Conservation (phyloP, 2,797 vertebrate species). For the Chaunax sp. region DNA sequence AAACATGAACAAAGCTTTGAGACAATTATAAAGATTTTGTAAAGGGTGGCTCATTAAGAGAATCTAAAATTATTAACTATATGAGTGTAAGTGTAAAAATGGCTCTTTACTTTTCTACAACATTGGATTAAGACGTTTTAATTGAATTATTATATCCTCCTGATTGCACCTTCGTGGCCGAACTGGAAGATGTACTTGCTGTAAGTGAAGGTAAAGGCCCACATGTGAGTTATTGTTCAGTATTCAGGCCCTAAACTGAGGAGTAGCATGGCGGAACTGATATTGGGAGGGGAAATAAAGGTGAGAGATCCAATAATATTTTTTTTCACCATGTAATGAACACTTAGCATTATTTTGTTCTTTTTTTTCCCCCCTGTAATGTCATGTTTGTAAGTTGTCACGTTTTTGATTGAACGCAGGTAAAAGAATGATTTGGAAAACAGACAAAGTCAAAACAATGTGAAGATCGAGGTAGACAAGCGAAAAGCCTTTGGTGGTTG, state of each 20-base stretch:
- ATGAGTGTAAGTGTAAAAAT: too few relatives aligned
- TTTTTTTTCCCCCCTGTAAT: background rate
- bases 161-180: background rate
- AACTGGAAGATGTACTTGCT: too few relatives aligned
- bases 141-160: background rate
- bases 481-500: slow-evolving; percentile 76
- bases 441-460: slow-evolving; percentile 63
- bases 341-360: background rate
- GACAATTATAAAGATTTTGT: too few relatives aligned
- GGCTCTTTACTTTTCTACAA: too few relatives aligned
- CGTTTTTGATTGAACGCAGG: slow-evolving; percentile 34
- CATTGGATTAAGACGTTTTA: too few relatives aligned
- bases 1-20: background rate
- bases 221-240: too few relatives aligned
- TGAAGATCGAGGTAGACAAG: slow-evolving; percentile 66
- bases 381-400: slow-evolving; percentile 22
- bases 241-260: too few relatives aligned
- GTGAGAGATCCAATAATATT: background rate
- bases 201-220: slow-evolving; percentile 9
- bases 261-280: background rate
- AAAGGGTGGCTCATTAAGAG: too few relatives aligned
- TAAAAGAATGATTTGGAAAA: slow-evolving; percentile 53
- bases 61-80: too few relatives aligned
- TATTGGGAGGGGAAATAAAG: background rate
- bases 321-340: slow-evolving; percentile 11